phyloP scores from a whole-genome alignment of 2,113 vertebrate genomes.

The Aix galericulata region DNA sequence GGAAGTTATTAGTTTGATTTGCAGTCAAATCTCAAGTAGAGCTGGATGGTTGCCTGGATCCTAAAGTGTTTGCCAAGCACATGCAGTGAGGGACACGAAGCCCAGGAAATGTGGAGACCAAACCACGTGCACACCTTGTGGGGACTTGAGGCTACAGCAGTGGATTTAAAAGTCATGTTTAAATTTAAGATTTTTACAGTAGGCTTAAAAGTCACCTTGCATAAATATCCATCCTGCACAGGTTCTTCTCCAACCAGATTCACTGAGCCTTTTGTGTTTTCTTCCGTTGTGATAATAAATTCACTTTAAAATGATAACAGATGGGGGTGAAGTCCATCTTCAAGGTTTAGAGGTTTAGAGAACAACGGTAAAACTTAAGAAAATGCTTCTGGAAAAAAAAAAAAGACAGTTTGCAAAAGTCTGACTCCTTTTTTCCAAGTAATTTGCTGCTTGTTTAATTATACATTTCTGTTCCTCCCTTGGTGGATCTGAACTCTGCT shows the following conservation, averaged over 20 bases:
- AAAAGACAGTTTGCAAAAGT: neutral
- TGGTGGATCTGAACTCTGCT: conserved; percentile 21
- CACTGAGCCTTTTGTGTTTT: neutral
- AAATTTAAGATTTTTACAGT: too few relatives aligned
- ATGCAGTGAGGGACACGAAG: fast-evolving
- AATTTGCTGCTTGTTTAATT: conserved; percentile 20
- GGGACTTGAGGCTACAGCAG: neutral
- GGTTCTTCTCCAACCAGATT: neutral
- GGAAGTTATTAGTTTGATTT: conserved; percentile 31
- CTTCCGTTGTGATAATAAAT: neutral
- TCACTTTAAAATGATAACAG: neutral
- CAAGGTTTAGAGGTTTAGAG: neutral
- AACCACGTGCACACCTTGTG: neutral
- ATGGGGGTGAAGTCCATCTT: neutral
- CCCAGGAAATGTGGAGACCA: neutral
- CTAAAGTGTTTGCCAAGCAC: neutral
- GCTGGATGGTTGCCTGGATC: neutral
- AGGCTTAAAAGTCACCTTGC: neutral
- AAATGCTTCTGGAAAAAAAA: neutral
- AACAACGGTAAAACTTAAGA: neutral
- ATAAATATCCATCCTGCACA: neutral
- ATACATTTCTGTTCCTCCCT: conserved; percentile 21
- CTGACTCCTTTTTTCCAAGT: neutral
- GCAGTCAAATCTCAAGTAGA: neutral
- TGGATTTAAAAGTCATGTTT: neutral